Evolutionary conservation across 2,888 invertebrate species (phyloP), one percentile per base, ranked within the genome.

Genomic region (Geotrupes spiniger): DNA sequence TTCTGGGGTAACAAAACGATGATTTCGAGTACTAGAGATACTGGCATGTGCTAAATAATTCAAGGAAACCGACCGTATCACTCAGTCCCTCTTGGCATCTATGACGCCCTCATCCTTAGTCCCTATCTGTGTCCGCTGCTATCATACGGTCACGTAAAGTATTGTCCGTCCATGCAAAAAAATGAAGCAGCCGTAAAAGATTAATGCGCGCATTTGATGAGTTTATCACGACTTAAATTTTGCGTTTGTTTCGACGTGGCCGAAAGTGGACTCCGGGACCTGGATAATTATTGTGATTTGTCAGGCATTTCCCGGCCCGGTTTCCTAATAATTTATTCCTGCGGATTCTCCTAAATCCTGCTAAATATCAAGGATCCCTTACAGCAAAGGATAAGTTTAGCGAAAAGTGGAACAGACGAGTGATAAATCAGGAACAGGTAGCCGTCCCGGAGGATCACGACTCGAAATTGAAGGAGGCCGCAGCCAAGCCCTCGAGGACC

Each of bases 351-450:
- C 64, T 69, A 70, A 70, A 71, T 71, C 70, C 65, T 61, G 68
- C 69, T 71, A 71, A 71, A 70, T 71, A 71, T 71, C 70, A 67
- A 65, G 67, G 65, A 68, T 68, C 70, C 69, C 70, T 67, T 64
- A 61, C 63, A 67, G 61, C 63, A 64, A 63, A 64, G 64, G 70
- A 71, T 70, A 69, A 69, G 68, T 67, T 68, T 62, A 64, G 65
- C 63, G 57, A 67, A 70, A 70, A 70, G 71, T 70, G 71, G 69
- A 70, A 59, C 64, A 64, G 71, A 71, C 70, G 66, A 70, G 71
- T 68, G 66, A 73, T 72, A 72, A 72, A 72, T 72, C 72, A 71
- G 71, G 71, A 69, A 68, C 68, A 71, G 70, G 70, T 71, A 70
- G 67, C 59, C 64, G 62, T 70, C 70, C 71, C 70, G 37, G 45